Base-by-base conservation (phyloP, 2,113 vertebrate species). In the Sapayoa aenigma region DNA sequence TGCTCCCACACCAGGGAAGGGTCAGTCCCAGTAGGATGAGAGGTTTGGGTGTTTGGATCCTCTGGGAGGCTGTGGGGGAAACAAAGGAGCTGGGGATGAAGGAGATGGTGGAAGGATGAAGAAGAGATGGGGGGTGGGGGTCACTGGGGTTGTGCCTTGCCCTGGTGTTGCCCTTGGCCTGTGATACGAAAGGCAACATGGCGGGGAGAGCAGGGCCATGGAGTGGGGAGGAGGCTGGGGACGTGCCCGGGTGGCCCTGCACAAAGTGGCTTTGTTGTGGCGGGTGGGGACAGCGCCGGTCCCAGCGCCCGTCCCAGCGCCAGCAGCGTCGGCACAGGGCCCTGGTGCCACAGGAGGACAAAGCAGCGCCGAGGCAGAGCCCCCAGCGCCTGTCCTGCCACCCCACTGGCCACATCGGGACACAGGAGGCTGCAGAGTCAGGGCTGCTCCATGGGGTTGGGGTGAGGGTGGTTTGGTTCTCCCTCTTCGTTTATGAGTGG, bases 151-250 rank as follows among this genome's bases (percentile, higher is more conserved):
- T 56, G 41, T 65, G 37, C 41, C 46, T 14, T 18, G 2, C 65
- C 27, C 44, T 33, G n/a, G 4, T 44, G 67, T 25, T 44, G 53
- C 14, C 18, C 30, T 88, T 35, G 46, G 42, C 17, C 55, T 49
- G 20, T 2, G 6, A 31, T 75, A 87, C 55, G 55, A 41, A 39
- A 23, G 41, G 69, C 39, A 53, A 24, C 3, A 0, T 0, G 2
- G 7, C 5, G 44, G 37, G 28, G 37, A 20, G 3, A 3, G 18
- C 0, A 0, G 44, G 11, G 4, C 6, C 44, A 8, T 0, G 0
- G 66, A 16, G 21, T 11, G 6, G 39, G 37, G 58, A 55, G 24
- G 58, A 68, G 31, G 58, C n/a, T 21, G 63, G 59, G 63, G 59
- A 28, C 0, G 1, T 49, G 84, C 55, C 53, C 0, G 2, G 72